Conservation (phyloP, 1,140 invertebrate species). For the Nephila pilipes region DNA sequence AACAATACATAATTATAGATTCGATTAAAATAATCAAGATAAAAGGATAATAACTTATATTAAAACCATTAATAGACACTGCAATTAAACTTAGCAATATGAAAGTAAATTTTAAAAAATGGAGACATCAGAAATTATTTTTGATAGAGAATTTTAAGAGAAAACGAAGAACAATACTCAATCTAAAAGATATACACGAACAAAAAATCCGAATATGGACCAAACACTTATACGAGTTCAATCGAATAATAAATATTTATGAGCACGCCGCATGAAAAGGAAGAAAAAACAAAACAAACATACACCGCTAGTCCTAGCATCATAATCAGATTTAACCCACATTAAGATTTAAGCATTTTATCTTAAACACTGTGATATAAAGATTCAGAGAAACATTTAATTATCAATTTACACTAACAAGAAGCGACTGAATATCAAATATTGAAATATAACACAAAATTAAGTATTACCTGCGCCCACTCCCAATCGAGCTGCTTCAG, state of each 20-base stretch:
- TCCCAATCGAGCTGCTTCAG: conserved; percentile 46
- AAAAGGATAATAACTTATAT: neutral
- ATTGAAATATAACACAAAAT: neutral
- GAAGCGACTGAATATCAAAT: neutral
- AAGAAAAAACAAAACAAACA: conserved; percentile 36
- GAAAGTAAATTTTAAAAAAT: neutral
- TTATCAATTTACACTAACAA: neutral
- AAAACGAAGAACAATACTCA: neutral
- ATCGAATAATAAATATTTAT: conserved; percentile 51
- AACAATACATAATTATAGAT: neutral
- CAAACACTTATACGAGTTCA: conserved; percentile 9
- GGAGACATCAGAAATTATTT: neutral
- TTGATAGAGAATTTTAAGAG: neutral
- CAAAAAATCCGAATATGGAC: neutral
- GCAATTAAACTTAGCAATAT: neutral
- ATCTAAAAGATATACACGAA: neutral
- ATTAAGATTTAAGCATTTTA: neutral
- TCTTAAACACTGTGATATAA: neutral
- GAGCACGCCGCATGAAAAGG: conserved; percentile 34
- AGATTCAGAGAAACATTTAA: neutral
- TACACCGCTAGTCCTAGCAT: conserved; percentile 45
- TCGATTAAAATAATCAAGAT: neutral
- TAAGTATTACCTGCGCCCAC: conserved; percentile 57
- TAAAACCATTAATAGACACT: too few species aligned
- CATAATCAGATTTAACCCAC: neutral